Evolutionary conservation across 2,113 vertebrate species (phyloP).

Genomic region (Hymenochirus boettgeri): DNA sequence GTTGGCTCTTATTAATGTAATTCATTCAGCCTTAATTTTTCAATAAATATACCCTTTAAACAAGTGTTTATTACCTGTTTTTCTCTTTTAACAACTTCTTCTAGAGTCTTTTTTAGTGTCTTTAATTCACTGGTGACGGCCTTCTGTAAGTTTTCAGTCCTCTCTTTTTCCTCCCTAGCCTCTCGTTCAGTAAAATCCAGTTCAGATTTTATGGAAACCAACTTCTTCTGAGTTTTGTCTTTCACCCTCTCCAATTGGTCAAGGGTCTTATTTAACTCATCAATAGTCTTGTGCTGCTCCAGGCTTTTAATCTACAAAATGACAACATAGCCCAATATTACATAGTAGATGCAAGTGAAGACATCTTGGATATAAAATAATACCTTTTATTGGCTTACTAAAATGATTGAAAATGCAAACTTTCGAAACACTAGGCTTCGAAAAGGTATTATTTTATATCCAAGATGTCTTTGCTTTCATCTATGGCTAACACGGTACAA

Average conservation of each 20-base stretch:
- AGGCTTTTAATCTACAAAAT: constrained; percentile 71
- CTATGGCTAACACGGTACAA: too few species aligned
- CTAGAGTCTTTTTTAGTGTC: constrained; percentile 67
- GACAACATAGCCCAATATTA: too few species aligned
- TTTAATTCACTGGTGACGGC: constrained; percentile 56
- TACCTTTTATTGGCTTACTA: too few species aligned
- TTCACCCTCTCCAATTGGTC: constrained; percentile 72
- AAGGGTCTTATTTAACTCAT: constrained; percentile 71
- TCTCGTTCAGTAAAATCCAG: constrained; percentile 59
- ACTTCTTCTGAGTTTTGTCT: constrained; percentile 65
- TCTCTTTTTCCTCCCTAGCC: constrained; percentile 64
- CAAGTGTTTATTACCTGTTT: constrained; percentile 63
- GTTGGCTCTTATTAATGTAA: too few species aligned
- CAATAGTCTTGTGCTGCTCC: constrained; percentile 76
- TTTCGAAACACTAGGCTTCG: too few species aligned
- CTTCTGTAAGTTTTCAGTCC: constrained; percentile 52
- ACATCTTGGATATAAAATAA: too few species aligned
- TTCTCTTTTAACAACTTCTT: constrained; percentile 71
- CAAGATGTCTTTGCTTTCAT: too few species aligned
- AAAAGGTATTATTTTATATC: too few species aligned
- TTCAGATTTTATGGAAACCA: constrained; percentile 64
- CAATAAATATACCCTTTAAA: too few species aligned
- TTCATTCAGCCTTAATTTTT: too few species aligned
- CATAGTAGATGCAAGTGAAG: too few species aligned
- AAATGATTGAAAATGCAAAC: too few species aligned